phyloP scores from a whole-genome alignment of 2,113 vertebrate genomes.

The Apaloderma vittatum region DNA sequence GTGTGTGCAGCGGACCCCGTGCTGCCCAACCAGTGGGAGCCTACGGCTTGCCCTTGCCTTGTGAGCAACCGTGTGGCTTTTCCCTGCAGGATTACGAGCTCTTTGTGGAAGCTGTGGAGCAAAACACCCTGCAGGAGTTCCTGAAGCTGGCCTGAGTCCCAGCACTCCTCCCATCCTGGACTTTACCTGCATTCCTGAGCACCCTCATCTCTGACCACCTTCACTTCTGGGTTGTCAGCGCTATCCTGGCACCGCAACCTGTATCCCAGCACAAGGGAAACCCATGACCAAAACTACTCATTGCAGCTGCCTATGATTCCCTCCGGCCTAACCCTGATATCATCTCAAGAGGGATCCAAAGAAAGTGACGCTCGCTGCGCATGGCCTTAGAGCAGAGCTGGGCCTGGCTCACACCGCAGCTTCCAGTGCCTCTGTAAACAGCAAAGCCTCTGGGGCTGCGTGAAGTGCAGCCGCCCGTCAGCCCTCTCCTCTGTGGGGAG shows the following conservation, averaged over 20 bases:
- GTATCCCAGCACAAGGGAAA: conserved; percentile 18
- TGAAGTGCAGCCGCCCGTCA: background rate
- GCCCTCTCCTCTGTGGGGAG: background rate
- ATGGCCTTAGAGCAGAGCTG: conserved; percentile 32
- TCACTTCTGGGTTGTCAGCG: conserved; percentile 66
- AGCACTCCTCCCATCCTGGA: background rate
- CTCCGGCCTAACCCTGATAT: conserved; percentile 1
- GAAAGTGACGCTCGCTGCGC: background rate
- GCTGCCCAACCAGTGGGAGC: rapidly evolving
- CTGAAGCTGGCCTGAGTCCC: conserved; percentile 91
- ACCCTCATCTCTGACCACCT: conserved; percentile 46
- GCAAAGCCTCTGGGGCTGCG: conserved; percentile 46
- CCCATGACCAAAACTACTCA: conserved; percentile 81
- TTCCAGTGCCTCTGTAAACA: conserved; percentile 70
- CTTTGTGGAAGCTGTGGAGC: conserved; percentile 93
- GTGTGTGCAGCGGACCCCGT: rapidly evolving
- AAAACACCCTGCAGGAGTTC: conserved; percentile 90
- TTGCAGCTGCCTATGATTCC: conserved; percentile 34
- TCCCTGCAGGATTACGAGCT: conserved; percentile 89
- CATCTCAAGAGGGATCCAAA: conserved; percentile 56
- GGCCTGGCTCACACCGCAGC: conserved; percentile 51
- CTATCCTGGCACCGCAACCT: background rate
- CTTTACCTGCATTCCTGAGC: conserved; percentile 67
- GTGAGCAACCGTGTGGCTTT: rapidly evolving
- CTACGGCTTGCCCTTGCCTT: rapidly evolving